phyloP scores from a whole-genome alignment of 1,140 invertebrate species.

The Polypedilum pembai region DNA sequence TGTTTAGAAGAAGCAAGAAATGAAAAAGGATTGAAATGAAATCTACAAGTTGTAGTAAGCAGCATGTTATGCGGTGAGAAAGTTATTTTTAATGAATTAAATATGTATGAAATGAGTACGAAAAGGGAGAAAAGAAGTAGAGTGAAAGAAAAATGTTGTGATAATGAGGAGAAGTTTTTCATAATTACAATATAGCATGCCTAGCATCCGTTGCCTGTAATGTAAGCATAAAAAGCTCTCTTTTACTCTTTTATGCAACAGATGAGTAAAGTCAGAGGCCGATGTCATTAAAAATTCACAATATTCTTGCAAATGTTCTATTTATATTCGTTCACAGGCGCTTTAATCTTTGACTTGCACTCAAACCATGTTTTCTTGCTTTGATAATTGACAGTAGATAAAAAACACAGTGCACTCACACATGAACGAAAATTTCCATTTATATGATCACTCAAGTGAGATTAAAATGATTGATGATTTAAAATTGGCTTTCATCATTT shows the following conservation, averaged over 20 bases:
- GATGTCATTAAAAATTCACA: background rate
- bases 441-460: background rate
- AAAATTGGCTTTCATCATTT: background rate
- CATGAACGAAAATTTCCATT: background rate
- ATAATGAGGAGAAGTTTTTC: conserved; percentile 12
- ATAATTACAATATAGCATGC: background rate
- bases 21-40: too few relatives aligned
- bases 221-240: background rate
- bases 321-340: conserved; percentile 4
- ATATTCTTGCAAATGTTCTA: conserved; percentile 1
- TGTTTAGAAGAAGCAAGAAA: too few relatives aligned
- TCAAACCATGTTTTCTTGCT: too few relatives aligned
- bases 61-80: background rate
- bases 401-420: background rate
- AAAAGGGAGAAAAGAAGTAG: background rate
- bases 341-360: background rate
- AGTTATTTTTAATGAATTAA: conserved; percentile 7
- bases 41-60: too few relatives aligned
- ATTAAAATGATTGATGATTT: conserved; percentile 26
- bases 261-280: conserved; percentile 15
- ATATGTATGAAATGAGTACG: background rate
- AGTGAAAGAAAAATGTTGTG: background rate
- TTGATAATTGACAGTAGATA: background rate
- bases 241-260: conserved; percentile 13
- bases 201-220: background rate